Evolutionary conservation across 1,140 invertebrate genomes (phyloP), one percentile per base, ranked within the genome.

Genomic region (Drosophila littoralis): DNA sequence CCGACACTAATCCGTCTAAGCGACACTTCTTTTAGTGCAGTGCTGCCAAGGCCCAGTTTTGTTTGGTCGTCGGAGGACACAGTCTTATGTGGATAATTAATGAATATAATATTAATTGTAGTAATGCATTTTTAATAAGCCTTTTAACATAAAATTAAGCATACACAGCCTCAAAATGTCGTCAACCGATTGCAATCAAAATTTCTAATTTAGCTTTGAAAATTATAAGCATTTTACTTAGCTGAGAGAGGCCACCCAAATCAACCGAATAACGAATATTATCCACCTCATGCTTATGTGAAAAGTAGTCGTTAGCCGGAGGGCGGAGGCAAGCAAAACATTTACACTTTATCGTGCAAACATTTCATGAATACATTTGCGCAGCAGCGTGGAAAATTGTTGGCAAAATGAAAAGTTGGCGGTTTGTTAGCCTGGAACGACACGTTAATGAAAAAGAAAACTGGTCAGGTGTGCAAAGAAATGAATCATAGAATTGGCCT

Each of bases 321-420:
- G 57, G 58, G 60, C 63, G 57, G 74, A 7, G 57, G 63, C 48
- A 48, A 35, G 33, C 15, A 58, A 60, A 73, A 76, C 64, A 78
- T 88, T 88, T 88, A 67, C 83, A 88, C 79, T 65, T 54, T 63
- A 68, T 50, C 48, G 48, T 65, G 76, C 73, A 88, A 88, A 77
- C 83, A 88, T 79, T 88, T 86, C 84, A 88, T 88, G 79, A 86
- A 86, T 86, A 70, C 71, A 86, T 86, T 86, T 82, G 82, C 55
- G 72, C 79, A 63, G 65, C 72, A 82, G 76, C 48, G 61, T 58
- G 83, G 76, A 88, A 86, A 86, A 86, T 83, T 79, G 79, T 55
- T 54, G 52, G 36, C 45, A 52, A 81, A 79, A 68, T 63, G 79
- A 83, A 86, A 86, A 88, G 79, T 76, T 76, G 79, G 38, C 63